Base-by-base conservation (phyloP, 2,888 invertebrate genomes). In the Dexiosoma caninum region DNA sequence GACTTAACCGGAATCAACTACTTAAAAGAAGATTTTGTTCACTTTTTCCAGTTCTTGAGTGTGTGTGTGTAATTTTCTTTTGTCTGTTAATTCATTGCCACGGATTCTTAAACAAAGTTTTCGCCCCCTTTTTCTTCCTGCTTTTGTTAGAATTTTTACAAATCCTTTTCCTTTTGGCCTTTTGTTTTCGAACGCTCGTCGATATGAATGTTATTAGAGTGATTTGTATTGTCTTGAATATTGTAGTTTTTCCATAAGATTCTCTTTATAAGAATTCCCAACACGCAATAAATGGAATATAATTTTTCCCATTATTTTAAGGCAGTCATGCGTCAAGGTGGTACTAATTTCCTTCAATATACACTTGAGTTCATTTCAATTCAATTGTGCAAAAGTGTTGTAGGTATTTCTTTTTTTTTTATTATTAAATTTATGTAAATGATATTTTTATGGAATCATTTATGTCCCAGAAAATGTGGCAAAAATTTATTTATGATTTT, bases 311-410 rank as follows among this genome's bases (percentile, higher is more conserved):
- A 78, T 80, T 80, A 83, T 83, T 83, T 77, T 79, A 46, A 78
- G 64, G 85, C 88, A 87, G 83, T 87, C 86, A 87, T 87, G 88
- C 88, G 87, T 85, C 87, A 87, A 87, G 88, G 87, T 87, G 87
- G 77, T 86, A 88, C 87, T 88, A 87, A 87, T 87, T 88, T 87
- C 88, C 87, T 86, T 78, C 55, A 74, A 51, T 37, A 57, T 59
- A 81, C 77, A 81, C 81, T 77, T 81, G 72, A 81, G 44, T 74
- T 77, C 55, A 74, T 81, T 72, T 69, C 67, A 59, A 57, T 40
- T 59, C 62, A 64, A 76, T 69, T 72, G 59, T 64, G 8, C 12
- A 12, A n/a, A 69, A 74, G 81, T 71, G 70, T 64, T 77, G 44
- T 19, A 5, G 8, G 23, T 75, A 32, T 3, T 77, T 71, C 64